Evolutionary conservation across 2,797 vertebrate species (phyloP).

Genomic region (Alcedo atthis): DNA sequence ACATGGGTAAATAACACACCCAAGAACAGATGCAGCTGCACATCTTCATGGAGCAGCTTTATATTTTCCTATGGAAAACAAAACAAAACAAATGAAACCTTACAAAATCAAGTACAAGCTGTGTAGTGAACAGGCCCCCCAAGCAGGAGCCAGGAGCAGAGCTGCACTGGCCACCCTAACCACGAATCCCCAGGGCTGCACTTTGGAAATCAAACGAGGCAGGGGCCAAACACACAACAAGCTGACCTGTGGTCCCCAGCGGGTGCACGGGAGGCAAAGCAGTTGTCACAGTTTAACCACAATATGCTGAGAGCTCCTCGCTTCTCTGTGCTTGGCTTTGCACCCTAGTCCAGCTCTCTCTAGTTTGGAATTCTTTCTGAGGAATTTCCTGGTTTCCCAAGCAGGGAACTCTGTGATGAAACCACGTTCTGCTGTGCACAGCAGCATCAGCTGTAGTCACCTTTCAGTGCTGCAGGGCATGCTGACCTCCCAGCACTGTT

Average conservation of each 20-base stretch:
- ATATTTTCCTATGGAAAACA: neutral
- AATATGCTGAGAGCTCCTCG: fast-evolving
- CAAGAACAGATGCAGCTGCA: neutral
- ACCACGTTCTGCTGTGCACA: neutral
- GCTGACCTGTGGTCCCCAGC: neutral
- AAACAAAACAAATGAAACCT: neutral
- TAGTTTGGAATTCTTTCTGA: neutral
- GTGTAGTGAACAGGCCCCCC: neutral
- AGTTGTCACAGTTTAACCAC: neutral
- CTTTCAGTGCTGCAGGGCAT: neutral
- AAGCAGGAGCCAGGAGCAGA: neutral
- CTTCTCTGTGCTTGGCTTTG: neutral
- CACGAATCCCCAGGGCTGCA: neutral
- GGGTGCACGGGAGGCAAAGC: neutral
- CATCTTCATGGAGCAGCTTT: neutral
- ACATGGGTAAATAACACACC: neutral
- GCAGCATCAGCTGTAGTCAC: fast-evolving
- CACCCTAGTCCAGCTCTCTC: neutral
- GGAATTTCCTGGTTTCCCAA: neutral
- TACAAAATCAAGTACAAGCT: neutral
- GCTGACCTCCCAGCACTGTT: fast-evolving
- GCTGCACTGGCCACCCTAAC: neutral
- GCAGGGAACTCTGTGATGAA: fast-evolving
- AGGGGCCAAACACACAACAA: neutral
- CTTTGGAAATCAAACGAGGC: neutral